A percentile compares a stretch with the other conserved stretches of the same genome.
These are phyloP conservation scores for Mormoops blainvillei DNA, from an alignment of 2,113 vertebrate genomes.

Conservation along the genomic window DNA sequence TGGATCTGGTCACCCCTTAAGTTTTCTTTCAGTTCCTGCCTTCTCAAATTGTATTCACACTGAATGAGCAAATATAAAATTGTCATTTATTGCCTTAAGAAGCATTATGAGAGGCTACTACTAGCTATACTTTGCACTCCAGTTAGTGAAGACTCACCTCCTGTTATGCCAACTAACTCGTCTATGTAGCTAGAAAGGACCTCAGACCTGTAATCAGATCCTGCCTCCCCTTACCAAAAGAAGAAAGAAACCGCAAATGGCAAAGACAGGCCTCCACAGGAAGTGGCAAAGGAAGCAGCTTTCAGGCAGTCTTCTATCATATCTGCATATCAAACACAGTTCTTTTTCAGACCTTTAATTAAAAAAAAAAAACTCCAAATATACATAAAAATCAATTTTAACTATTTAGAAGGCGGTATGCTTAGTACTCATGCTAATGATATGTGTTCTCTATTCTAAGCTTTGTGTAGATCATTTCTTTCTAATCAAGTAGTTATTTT, in stretches of 20 bases:
- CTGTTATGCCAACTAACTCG: constrained; percentile 50
- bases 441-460: not conserved
- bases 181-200: constrained; percentile 42
- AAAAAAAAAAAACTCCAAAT: constrained; percentile 49
- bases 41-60: constrained; percentile 18
- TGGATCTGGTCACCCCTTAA: not conserved
- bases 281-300: constrained; percentile 72
- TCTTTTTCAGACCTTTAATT: constrained; percentile 71
- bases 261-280: constrained; percentile 74
- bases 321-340: constrained; percentile 71
- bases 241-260: constrained; percentile 74
- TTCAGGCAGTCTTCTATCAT: constrained; percentile 72
- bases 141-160: constrained; percentile 54
- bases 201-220: constrained; percentile 72
- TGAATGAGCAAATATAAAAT: constrained; percentile 47
- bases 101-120: not conserved
- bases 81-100: constrained; percentile 6
- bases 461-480: constrained; percentile 6
- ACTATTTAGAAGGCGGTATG: constrained; percentile 15
- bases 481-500: not conserved
- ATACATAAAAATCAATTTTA: constrained; percentile 31
- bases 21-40: constrained; percentile 37
- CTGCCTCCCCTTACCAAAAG: constrained; percentile 72
- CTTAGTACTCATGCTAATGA: not conserved
- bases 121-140: constrained; percentile 17